These are phyloP conservation scores for Diorhabda carinulata DNA, from an alignment of 1,140 invertebrate genomes.

Conservation along the genomic window DNA sequence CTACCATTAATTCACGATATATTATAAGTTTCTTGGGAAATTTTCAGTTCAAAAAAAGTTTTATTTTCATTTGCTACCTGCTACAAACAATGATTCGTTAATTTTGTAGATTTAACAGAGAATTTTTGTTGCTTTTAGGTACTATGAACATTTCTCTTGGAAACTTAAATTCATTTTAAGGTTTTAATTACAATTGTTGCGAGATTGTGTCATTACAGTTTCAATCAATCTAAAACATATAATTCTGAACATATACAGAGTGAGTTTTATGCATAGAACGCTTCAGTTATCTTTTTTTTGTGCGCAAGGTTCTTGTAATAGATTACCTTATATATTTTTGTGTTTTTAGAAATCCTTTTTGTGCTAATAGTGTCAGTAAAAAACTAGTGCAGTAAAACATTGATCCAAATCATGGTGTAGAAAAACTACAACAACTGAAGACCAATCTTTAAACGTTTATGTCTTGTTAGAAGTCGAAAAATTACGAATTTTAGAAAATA, in stretches of 20 bases:
- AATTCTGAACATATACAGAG: not conserved
- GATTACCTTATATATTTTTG: too few species aligned
- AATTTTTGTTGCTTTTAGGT: not conserved
- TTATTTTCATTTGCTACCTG: not conserved
- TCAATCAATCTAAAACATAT: not conserved
- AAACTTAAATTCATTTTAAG: not conserved
- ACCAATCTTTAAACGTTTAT: too few species aligned
- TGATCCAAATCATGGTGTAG: too few species aligned
- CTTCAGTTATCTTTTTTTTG: too few species aligned
- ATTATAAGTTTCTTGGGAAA: not conserved
- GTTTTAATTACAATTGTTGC: not conserved
- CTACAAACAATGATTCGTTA: not conserved
- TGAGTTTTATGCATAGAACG: not conserved
- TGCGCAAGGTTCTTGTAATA: too few species aligned
- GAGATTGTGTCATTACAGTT: not conserved
- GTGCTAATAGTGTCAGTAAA: too few species aligned
- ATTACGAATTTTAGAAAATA: too few species aligned
- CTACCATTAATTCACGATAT: constrained; percentile 3
- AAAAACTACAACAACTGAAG: too few species aligned
- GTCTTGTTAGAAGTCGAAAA: too few species aligned
- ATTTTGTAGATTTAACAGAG: not conserved
- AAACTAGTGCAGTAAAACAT: too few species aligned
- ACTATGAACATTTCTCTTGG: not conserved
- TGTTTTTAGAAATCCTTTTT: too few species aligned
- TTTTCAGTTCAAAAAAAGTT: not conserved